phyloP scores from a whole-genome alignment of 2,113 vertebrate genomes.

The Reinhardtius hippoglossoides region DNA sequence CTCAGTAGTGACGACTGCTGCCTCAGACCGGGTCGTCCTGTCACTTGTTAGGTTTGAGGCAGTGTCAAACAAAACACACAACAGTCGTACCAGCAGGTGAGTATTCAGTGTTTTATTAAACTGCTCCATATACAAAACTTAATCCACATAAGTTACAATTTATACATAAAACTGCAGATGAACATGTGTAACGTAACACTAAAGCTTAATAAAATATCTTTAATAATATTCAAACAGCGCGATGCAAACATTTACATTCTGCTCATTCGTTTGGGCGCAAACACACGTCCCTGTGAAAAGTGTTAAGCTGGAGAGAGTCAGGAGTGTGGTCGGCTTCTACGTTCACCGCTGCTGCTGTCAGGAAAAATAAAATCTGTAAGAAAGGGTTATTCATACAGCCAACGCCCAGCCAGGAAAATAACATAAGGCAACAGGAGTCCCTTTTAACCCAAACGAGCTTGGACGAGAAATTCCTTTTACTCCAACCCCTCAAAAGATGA shows the following conservation, averaged over 20 bases:
- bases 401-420: conserved; percentile 10
- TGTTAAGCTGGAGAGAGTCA: conserved; percentile 19
- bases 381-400: neutral
- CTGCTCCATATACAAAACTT: conserved; percentile 73
- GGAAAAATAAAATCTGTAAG: neutral
- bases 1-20: neutral
- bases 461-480: neutral
- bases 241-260: conserved; percentile 36
- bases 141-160: conserved; percentile 58
- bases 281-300: conserved; percentile 3
- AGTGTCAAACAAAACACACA: conserved; percentile 5
- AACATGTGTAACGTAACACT: conserved; percentile 56
- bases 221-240: conserved; percentile 55
- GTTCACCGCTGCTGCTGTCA: neutral
- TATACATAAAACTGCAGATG: conserved; percentile 57
- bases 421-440: neutral
- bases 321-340: neutral
- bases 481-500: neutral
- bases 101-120: conserved; percentile 75
- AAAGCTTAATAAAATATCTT: conserved; percentile 68
- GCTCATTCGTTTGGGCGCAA: conserved; percentile 19
- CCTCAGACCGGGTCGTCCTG: neutral
- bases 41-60: neutral
- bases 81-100: neutral
- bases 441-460: conserved; percentile 12